phyloP scores from a whole-genome alignment of 1,140 invertebrate genomes.

The Aphelinus certus region DNA sequence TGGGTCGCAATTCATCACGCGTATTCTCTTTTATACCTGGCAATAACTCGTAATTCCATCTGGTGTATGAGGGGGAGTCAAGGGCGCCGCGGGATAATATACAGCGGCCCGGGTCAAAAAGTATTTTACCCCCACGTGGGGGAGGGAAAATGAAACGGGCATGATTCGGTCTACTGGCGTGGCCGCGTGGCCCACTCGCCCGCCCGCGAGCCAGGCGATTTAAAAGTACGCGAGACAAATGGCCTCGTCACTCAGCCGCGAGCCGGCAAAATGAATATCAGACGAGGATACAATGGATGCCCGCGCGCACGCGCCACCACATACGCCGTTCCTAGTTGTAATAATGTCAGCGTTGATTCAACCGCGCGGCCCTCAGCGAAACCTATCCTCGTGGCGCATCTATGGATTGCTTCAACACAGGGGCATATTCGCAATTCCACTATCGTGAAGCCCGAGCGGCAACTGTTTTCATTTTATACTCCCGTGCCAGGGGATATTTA shows the following conservation, averaged over 20 bases:
- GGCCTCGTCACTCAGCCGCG: constrained; percentile 3
- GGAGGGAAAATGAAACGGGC: constrained; percentile 3
- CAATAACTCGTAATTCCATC: constrained; percentile 14
- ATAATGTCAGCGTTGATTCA: constrained; percentile 3
- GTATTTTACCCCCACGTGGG: neutral
- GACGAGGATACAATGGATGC: constrained; percentile 10
- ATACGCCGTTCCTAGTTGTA: neutral
- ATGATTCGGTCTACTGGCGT: neutral
- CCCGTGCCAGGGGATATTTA: too few relatives aligned
- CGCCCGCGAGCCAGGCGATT: neutral
- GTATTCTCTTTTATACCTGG: constrained; percentile 1
- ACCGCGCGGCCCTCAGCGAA: too few relatives aligned
- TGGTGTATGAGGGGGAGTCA: neutral
- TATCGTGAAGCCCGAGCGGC: too few relatives aligned
- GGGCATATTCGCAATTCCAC: too few relatives aligned
- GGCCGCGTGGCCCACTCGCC: too few relatives aligned
- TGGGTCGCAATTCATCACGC: neutral
- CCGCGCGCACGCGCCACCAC: too few relatives aligned
- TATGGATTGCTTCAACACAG: neutral
- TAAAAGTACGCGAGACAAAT: constrained; percentile 5
- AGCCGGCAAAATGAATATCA: neutral
- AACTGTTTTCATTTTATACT: too few relatives aligned
- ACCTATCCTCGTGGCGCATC: neutral
- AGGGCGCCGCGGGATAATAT: neutral
- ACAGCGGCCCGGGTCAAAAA: neutral